Base-by-base conservation (phyloP, 1,140 invertebrate species). In the Cryptotermes secundus region DNA sequence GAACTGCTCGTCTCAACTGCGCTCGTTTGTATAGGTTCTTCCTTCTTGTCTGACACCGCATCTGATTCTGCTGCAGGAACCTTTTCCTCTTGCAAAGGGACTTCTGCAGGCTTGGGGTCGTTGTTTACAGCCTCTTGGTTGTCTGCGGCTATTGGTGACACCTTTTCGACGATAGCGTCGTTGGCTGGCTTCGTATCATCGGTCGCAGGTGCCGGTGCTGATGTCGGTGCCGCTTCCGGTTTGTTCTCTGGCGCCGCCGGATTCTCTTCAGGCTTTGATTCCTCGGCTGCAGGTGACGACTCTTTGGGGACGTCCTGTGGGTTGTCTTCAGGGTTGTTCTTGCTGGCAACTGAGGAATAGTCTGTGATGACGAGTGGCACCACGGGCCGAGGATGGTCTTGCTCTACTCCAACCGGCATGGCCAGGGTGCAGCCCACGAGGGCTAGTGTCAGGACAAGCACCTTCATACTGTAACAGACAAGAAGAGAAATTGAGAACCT, bases 351-450 rank as follows among this genome's bases (percentile, higher is more conserved):
- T 35, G 89, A 88, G 14, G 89, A 89, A 82, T 90, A 90, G 83
- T 90, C 89, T 22, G 89, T 87, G 82, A 89, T 88, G 85, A 89
- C 88, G 83, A 89, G 86, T 38, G 90, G 89, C 35, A 88, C 86
- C 38, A 86, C 87, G 6, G 84, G 79, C 79, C 87, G 86, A 12
- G 87, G 85, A 81, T 88, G 88, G 14, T 85, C 85, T 81, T 88
- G 88, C 88, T 84, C 84, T 3, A 84, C 80, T 22, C 45, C 80
- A 22, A 84, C 84, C 35, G 84, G 84, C 84, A 81, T 81, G 2
- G 89, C 87, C 81, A 89, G 86, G 19, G 87, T 87, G 24, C 87
- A 86, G 36, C 86, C 89, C 42, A 88, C 85, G 65, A 90, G 80
- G 38, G 89, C 84, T 36, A 87, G 81, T 34, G 88, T 81, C 81